Evolutionary conservation across 2,113 vertebrate species (phyloP).

Genomic region (Macheiramphus alcinus): DNA sequence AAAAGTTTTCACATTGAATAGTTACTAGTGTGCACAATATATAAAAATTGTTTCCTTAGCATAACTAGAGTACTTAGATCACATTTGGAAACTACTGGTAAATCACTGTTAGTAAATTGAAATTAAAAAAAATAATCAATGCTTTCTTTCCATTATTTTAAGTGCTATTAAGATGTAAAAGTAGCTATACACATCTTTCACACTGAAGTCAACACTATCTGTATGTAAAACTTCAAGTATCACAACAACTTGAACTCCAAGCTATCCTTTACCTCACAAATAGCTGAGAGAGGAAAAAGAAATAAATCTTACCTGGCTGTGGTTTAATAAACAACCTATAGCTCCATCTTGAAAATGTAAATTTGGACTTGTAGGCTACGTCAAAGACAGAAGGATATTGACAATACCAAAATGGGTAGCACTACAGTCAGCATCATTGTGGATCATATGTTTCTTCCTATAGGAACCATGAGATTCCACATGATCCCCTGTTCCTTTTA

Average conservation of each 20-base stretch:
- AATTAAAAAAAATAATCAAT: neutral
- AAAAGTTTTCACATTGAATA: neutral
- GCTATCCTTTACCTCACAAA: neutral
- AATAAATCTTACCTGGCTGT: neutral
- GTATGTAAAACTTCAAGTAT: neutral
- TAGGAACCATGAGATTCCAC: neutral
- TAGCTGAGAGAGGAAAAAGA: neutral
- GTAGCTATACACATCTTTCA: neutral
- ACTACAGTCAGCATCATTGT: neutral
- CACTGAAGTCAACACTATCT: neutral
- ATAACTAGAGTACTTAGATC: neutral
- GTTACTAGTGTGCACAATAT: neutral
- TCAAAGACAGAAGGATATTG: neutral
- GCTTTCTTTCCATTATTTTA: neutral
- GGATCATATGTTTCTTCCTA: neutral
- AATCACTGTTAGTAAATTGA: neutral
- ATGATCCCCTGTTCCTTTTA: neutral
- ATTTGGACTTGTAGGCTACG: neutral
- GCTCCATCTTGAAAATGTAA: neutral
- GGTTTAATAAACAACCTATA: neutral
- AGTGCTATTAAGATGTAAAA: neutral
- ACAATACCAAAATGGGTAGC: neutral
- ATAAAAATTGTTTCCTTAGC: neutral
- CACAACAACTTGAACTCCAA: neutral
- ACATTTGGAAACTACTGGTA: neutral